phyloP scores from a whole-genome alignment of 1,140 invertebrate genomes.

The Drosophila nikananu region DNA sequence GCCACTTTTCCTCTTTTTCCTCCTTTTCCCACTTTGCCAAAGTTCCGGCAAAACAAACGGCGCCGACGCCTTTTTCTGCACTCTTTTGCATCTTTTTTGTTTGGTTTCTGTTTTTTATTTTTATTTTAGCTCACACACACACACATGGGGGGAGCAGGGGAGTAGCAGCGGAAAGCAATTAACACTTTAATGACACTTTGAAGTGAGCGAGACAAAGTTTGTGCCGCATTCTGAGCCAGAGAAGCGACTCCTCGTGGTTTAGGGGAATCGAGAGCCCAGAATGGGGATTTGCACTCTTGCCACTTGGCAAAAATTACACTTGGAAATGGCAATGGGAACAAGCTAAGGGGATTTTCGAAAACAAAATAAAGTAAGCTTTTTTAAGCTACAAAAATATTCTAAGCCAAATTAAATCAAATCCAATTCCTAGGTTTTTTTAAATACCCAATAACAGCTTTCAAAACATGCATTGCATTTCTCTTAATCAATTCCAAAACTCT shows the following conservation, averaged over 20 bases:
- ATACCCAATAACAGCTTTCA: background rate
- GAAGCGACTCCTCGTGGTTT: conserved; percentile 23
- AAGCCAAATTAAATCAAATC: background rate
- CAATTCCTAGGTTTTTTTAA: background rate
- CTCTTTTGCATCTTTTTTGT: conserved; percentile 54
- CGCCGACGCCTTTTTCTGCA: conserved; percentile 24
- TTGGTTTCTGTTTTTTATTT: conserved; percentile 36
- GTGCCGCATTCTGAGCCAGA: conserved; percentile 33
- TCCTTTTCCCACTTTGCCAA: conserved; percentile 47
- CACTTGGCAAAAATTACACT: conserved; percentile 11
- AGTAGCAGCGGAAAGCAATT: conserved; percentile 68
- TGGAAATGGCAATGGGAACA: background rate
- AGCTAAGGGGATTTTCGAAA: background rate
- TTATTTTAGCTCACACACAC: conserved; percentile 37
- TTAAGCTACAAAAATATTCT: background rate
- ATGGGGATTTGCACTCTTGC: background rate
- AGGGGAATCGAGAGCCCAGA: conserved; percentile 16
- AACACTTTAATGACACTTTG: conserved; percentile 81
- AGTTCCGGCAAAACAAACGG: conserved; percentile 60
- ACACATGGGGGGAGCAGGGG: conserved; percentile 5
- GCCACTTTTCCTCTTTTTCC: conserved; percentile 52
- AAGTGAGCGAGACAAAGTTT: conserved; percentile 69
- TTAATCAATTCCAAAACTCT: background rate
- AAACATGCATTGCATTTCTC: background rate
- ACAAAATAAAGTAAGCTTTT: background rate